phyloP scores from a whole-genome alignment of 2,888 invertebrate species.

The Nomada lathburiana region DNA sequence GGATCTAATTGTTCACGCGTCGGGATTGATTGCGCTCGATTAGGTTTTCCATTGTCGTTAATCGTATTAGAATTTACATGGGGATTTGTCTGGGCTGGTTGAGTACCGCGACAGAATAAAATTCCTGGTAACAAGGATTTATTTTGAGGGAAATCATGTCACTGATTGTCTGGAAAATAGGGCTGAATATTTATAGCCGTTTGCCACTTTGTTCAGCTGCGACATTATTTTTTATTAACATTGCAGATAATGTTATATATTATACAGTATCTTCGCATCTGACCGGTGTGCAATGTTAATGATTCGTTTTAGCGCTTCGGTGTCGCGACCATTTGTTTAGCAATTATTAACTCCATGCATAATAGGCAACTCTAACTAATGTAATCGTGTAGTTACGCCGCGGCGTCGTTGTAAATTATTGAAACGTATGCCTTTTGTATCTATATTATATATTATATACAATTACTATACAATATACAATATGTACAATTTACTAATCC shows the following conservation, averaged over 20 bases:
- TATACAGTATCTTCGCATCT: not conserved
- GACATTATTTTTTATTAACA: not conserved
- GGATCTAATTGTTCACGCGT: slow-evolving; percentile 38
- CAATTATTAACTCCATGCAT: no score
- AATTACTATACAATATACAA: not conserved
- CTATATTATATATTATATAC: no score
- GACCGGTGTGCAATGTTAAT: not conserved
- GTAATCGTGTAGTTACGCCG: no score
- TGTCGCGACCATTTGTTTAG: no score
- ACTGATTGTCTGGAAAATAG: slow-evolving; percentile 3
- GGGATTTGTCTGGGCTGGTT: not conserved
- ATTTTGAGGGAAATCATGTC: not conserved
- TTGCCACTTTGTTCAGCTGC: not conserved
- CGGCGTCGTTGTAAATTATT: no score
- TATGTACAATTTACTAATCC: not conserved
- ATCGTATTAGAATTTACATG: not conserved
- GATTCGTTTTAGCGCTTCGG: no score
- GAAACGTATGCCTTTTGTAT: not conserved
- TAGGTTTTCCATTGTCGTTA: not conserved
- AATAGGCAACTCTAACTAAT: no score
- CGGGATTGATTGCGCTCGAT: slow-evolving; percentile 13
- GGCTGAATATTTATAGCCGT: slow-evolving; percentile 1
- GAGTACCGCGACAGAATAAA: not conserved
- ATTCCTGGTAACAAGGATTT: not conserved
- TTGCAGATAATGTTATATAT: not conserved